Conservation (phyloP, 2,888 invertebrate species). For the Magallana nippona region DNA sequence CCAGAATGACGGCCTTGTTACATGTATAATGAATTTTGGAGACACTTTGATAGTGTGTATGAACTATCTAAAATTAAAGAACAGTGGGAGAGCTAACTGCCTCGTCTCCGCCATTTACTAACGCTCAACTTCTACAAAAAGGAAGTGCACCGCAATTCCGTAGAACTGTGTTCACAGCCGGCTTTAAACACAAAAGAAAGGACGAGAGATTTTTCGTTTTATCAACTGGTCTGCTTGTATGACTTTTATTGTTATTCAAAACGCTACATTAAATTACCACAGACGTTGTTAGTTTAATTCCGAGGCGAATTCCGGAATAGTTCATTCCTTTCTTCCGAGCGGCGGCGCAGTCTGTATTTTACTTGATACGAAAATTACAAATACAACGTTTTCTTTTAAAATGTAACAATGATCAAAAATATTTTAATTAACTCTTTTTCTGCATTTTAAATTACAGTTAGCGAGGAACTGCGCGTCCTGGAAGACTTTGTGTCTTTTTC, state of each 20-base stretch:
- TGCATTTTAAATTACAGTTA: neutral
- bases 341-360: neutral
- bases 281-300: conserved; percentile 6
- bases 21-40: too few species aligned
- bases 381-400: conserved; percentile 20
- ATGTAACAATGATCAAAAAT: neutral
- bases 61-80: conserved; percentile 1
- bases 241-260: conserved; percentile 27
- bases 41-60: too few species aligned
- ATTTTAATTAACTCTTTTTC: neutral
- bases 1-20: too few species aligned
- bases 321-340: neutral
- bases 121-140: neutral
- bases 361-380: neutral
- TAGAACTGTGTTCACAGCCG: neutral
- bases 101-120: conserved; percentile 7
- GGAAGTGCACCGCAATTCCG: conserved; percentile 18
- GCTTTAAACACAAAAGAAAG: neutral
- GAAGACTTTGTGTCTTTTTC: conserved; percentile 23
- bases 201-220: conserved; percentile 9
- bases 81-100: neutral
- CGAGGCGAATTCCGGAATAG: conserved; percentile 22
- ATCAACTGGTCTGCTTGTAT: conserved; percentile 23
- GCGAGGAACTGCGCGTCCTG: neutral
- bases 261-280: conserved; percentile 5